These are phyloP conservation scores for Ramazzottius varieornatus DNA, from an alignment of 2,888 invertebrate species.

Conservation along the genomic window DNA sequence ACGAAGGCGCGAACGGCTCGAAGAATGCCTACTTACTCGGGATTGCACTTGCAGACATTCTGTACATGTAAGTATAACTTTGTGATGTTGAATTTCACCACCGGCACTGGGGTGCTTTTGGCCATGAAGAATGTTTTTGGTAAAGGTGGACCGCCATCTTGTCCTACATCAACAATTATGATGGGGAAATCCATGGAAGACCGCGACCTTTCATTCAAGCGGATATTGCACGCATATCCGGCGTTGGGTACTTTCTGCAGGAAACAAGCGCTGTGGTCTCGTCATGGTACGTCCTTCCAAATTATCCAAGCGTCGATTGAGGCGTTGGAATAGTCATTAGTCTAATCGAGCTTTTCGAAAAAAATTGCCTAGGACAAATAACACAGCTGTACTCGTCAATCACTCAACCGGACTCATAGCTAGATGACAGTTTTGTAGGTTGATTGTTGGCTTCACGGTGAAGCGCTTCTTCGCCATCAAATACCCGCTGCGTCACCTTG, in stretches of 20 bases:
- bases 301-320: too few species aligned
- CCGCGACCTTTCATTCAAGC: not conserved
- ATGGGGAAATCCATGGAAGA: not conserved
- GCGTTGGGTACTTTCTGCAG: not conserved
- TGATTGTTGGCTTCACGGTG: not conserved
- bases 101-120: not conserved
- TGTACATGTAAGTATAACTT: not conserved
- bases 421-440: not conserved
- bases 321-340: too few species aligned
- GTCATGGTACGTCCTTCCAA: not conserved
- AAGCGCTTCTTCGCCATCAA: not conserved
- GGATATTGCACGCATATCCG: not conserved
- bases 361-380: too few species aligned
- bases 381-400: too few species aligned
- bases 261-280: not conserved
- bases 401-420: too few species aligned
- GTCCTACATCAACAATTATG: not conserved
- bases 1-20: not conserved
- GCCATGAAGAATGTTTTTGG: too few species aligned
- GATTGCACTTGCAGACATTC: not conserved
- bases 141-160: not conserved
- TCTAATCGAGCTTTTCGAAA: too few species aligned
- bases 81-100: not conserved
- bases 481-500: not conserved
- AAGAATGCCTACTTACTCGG: not conserved